Evolutionary conservation across 2,113 vertebrate genomes (phyloP).

Genomic region (Xiphophorus hellerii): DNA sequence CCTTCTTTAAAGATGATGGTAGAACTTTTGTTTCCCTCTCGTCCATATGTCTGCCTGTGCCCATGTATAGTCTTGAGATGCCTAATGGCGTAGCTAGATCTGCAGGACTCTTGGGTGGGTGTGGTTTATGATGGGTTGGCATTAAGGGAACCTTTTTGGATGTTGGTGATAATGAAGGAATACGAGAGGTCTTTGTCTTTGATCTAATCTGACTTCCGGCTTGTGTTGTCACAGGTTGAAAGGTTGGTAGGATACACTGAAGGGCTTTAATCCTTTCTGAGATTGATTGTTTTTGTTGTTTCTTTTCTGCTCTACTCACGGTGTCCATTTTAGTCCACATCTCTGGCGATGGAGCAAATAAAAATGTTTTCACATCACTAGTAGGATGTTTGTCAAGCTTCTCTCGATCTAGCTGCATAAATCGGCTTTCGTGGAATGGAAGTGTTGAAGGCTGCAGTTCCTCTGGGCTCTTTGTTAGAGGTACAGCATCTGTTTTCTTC

Average conservation of each 20-base stretch:
- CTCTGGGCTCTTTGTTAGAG: not conserved
- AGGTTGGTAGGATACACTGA: not conserved
- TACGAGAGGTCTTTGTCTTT: not conserved
- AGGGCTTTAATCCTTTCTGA: not conserved
- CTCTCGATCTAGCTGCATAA: not conserved
- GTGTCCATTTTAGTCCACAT: not conserved
- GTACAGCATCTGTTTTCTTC: not conserved
- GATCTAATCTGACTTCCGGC: not conserved
- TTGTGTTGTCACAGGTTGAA: not conserved
- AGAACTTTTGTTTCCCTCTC: not conserved
- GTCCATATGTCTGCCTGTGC: not conserved
- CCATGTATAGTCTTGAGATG: not conserved
- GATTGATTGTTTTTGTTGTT: not conserved
- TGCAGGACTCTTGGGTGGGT: not conserved
- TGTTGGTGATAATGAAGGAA: not conserved
- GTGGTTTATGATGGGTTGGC: not conserved
- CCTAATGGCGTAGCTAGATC: not conserved
- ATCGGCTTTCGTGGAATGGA: not conserved
- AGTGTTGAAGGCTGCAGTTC: too few species aligned
- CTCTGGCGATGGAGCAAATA: too few species aligned
- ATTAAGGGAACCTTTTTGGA: too few species aligned
- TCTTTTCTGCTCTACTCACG: too few species aligned
- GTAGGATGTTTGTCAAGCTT: too few species aligned
- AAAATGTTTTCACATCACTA: too few species aligned
- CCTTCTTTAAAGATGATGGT: not conserved